phyloP scores from a whole-genome alignment of 1,140 invertebrate species.

The Trachelipus rathkii region DNA sequence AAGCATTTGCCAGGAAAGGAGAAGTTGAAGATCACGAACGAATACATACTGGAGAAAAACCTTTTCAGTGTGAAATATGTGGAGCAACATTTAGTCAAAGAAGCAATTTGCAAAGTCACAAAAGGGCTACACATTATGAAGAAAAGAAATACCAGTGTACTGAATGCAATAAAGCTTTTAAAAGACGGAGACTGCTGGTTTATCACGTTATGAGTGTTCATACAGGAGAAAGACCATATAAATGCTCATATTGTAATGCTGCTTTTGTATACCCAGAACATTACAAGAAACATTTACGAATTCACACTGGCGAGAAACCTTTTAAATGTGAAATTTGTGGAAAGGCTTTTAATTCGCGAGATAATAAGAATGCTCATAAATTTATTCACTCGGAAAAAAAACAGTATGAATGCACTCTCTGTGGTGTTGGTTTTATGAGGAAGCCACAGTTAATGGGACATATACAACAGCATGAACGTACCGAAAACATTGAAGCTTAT shows the following conservation, averaged over 20 bases:
- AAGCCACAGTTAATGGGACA: conserved; percentile 74
- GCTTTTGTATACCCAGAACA: conserved; percentile 79
- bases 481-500: conserved; percentile 33
- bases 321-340: conserved; percentile 77
- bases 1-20: conserved; percentile 60
- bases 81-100: conserved; percentile 49
- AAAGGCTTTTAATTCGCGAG: conserved; percentile 75
- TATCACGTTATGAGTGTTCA: conserved; percentile 77
- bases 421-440: conserved; percentile 75
- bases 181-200: conserved; percentile 66
- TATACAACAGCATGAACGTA: conserved; percentile 57
- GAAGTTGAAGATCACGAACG: conserved; percentile 74
- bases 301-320: conserved; percentile 74
- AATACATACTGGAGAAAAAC: conserved; percentile 63
- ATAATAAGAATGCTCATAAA: conserved; percentile 77
- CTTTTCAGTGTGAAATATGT: conserved; percentile 54
- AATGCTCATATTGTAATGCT: conserved; percentile 66
- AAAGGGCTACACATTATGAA: conserved; percentile 70
- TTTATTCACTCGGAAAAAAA: conserved; percentile 81
- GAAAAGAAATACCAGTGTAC: conserved; percentile 59
- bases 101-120: conserved; percentile 55
- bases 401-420: conserved; percentile 75
- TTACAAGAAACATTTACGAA: conserved; percentile 72
- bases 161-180: conserved; percentile 66
- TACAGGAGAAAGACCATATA: conserved; percentile 70